Evolutionary conservation across 2,113 vertebrate genomes (phyloP).

Genomic region (Prietella phreatophila): DNA sequence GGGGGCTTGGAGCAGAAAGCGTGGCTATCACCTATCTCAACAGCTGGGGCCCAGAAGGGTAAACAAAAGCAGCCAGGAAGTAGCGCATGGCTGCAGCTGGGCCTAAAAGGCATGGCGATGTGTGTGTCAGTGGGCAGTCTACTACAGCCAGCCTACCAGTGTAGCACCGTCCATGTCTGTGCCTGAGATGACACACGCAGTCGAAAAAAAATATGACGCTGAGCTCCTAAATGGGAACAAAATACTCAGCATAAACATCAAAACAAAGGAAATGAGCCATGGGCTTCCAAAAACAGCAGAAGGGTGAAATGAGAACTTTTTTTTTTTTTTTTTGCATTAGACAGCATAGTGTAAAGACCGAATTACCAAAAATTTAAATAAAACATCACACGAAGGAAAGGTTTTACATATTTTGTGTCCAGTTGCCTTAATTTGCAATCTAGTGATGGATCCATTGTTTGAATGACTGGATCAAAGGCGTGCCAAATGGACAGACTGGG

Average conservation of each 20-base stretch:
- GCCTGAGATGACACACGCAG: background rate
- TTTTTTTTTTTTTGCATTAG: background rate
- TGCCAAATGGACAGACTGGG: conserved; percentile 61
- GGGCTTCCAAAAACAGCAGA: conserved; percentile 1
- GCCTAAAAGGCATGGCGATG: conserved; percentile 65
- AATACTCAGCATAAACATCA: conserved; percentile 11
- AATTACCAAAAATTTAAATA: background rate
- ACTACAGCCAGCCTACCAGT: conserved; percentile 52
- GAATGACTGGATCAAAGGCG: conserved; percentile 63
- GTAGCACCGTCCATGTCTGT: conserved; percentile 28
- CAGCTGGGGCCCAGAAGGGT: conserved; percentile 74
- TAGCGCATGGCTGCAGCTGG: conserved; percentile 72
- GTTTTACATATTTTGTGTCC: conserved; percentile 50
- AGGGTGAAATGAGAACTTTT: background rate
- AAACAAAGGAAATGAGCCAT: conserved; percentile 8
- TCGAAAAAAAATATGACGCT: conserved; percentile 10
- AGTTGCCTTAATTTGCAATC: conserved; percentile 63
- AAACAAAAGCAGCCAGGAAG: conserved; percentile 77
- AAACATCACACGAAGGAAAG: background rate
- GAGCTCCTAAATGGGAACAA: background rate
- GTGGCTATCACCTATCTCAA: conserved; percentile 73
- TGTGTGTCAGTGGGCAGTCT: conserved; percentile 63
- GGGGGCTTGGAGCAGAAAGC: conserved; percentile 56
- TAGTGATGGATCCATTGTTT: conserved; percentile 63
- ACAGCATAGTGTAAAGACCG: background rate